Base-by-base conservation (phyloP, 2,113 vertebrate genomes). In the Xiphophorus couchianus region DNA sequence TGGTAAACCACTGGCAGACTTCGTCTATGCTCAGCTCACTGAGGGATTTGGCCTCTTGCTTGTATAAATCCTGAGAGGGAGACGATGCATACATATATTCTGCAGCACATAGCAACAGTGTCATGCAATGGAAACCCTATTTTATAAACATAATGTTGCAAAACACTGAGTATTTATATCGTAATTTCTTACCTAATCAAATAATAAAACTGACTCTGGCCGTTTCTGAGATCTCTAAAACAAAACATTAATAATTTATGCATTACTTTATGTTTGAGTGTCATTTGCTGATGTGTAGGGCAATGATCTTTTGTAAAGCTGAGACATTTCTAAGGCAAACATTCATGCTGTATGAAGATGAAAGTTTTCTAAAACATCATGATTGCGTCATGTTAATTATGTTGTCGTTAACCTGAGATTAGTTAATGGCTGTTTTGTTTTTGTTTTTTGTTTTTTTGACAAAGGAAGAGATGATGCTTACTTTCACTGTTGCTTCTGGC, bases 1-100 rank as follows among this genome's bases (percentile, higher is more conserved):
- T 90, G 71, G 84, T 86, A 86, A 95, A 95, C 93, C 93, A 95
- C 75, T 89, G 93, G 90, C 94, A 96, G 83, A 94, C 85, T 81
- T 91, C 90, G 67, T 94, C 93, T 67, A 76, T 93, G 92, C 90
- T 93, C 73, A 95, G 78, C 85, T 94, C 92, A 85, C 76, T 78
- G 8, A 95, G 89, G 80, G 80, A 74, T 92, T 93, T 96, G 90
- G 85, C 86, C 79, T 63, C 83, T 54, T 82, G 80, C 77, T 80
- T 79, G 60, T 83, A 69, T 71, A 71, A 28, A 54, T 92, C 83
- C 89, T 88, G 84, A 30, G 60, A 84, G 66, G 42, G 71, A 85
- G 72, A 81, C 39, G 74, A 69, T 76, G 78, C 69, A 80, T 73
- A 83, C 74, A 77, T 74, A 60, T 5, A 42, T 25, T 69, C 27